These are phyloP conservation scores for Tupiocoris notatus DNA, from an alignment of 2,888 invertebrate genomes.

Conservation along the genomic window DNA sequence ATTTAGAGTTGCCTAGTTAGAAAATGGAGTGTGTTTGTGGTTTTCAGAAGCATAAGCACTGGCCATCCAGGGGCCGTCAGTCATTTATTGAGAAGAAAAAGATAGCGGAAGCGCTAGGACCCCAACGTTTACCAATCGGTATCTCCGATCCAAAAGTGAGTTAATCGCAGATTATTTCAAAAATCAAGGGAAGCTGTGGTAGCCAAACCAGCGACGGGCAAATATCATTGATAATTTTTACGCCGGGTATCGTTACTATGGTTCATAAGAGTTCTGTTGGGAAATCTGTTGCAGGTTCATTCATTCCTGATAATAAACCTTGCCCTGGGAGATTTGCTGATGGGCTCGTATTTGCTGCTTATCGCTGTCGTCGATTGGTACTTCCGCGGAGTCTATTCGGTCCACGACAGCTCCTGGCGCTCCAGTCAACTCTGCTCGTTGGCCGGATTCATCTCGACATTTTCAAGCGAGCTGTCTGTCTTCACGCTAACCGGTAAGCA, in stretches of 20 bases:
- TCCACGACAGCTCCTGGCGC: slow-evolving; percentile 53
- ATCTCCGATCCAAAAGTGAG: slow-evolving; percentile 26
- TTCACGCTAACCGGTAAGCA: slow-evolving; percentile 54
- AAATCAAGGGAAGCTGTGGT: too few species aligned
- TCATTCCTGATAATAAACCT: slow-evolving; percentile 55
- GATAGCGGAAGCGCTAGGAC: neutral
- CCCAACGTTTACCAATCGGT: slow-evolving; percentile 1
- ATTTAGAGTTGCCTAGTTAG: too few species aligned
- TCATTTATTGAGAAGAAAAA: slow-evolving; percentile 12
- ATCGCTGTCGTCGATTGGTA: slow-evolving; percentile 54
- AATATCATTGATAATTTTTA: too few species aligned
- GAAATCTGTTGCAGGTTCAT: slow-evolving; percentile 57
- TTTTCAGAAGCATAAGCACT: slow-evolving; percentile 20
- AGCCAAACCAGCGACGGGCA: too few species aligned
- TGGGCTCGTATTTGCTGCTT: slow-evolving; percentile 54
- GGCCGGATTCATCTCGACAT: slow-evolving; percentile 54
- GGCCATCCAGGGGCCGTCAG: slow-evolving; percentile 19
- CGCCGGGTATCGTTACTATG: too few species aligned
- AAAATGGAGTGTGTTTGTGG: slow-evolving; percentile 7
- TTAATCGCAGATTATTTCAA: too few species aligned
- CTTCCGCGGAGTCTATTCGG: slow-evolving; percentile 56
- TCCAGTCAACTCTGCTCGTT: slow-evolving; percentile 52
- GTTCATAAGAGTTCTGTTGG: too few species aligned
- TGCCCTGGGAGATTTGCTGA: slow-evolving; percentile 54
- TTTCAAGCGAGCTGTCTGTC: slow-evolving; percentile 54